A percentile compares a stretch with the other conserved stretches of the same genome.
phyloP scores from a whole-genome alignment of 2,888 invertebrate genomes.

The Leptopilina drosophilae region DNA sequence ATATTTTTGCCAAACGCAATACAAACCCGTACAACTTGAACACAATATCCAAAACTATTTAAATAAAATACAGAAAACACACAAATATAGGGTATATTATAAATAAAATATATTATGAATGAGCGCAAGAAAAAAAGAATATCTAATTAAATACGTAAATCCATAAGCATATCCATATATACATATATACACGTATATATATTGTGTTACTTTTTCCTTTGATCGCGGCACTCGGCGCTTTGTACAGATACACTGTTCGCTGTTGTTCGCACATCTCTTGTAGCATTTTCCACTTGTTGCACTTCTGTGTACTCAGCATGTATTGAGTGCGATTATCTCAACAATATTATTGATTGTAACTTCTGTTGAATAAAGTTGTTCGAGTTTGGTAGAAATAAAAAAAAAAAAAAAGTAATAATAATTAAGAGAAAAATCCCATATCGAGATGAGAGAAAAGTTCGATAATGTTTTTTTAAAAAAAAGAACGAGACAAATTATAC shows the following conservation, averaged over 20 bases:
- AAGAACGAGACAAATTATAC: background rate
- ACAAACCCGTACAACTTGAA: too few species aligned
- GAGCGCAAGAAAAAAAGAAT: background rate
- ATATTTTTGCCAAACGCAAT: too few species aligned
- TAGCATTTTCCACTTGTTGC: conserved; percentile 41
- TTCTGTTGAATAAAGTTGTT: conserved; percentile 19
- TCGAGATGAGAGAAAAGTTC: background rate
- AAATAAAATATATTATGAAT: background rate
- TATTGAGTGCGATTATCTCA: conserved; percentile 38
- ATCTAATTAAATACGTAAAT: conserved; percentile 21
- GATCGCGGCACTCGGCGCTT: conserved; percentile 23
- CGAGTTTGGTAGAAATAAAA: background rate
- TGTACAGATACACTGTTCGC: conserved; percentile 27
- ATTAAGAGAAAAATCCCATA: background rate
- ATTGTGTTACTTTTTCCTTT: conserved; percentile 33
- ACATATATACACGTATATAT: background rate
- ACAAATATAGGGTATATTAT: background rate
- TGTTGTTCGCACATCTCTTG: conserved; percentile 41
- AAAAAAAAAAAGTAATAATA: background rate
- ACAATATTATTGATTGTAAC: conserved; percentile 39
- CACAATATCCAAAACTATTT: too few species aligned
- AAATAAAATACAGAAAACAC: too few species aligned
- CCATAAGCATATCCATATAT: background rate
- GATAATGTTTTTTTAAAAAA: background rate
- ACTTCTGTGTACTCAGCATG: conserved; percentile 37